A percentile compares a stretch with the other conserved stretches of the same genome.
Conservation (phyloP, 2,888 invertebrate species). For the Drosophila acutilabella region DNA sequence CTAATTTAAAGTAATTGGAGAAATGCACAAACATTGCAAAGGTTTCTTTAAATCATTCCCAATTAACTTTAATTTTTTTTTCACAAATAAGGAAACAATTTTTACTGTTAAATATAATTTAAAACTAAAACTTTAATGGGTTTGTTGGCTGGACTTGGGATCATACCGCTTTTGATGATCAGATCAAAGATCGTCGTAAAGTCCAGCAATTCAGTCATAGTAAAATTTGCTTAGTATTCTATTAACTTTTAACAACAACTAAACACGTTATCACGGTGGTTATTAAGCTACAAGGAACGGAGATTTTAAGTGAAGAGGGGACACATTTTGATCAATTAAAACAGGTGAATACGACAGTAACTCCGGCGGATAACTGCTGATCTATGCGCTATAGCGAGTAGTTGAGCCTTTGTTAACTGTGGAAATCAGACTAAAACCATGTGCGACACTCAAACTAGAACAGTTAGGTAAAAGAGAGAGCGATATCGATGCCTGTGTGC, state of each 20-base stretch:
- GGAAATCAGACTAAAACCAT: conserved; percentile 44
- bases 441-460: conserved; percentile 40
- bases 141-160: conserved; percentile 1
- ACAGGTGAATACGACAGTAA: conserved; percentile 41
- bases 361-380: conserved; percentile 56
- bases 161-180: conserved; percentile 68
- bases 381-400: conserved; percentile 41
- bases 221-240: conserved; percentile 14
- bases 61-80: too few relatives aligned
- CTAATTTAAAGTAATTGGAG: neutral
- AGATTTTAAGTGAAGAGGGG: conserved; percentile 23
- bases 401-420: conserved; percentile 35
- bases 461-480: conserved; percentile 17
- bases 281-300: conserved; percentile 27
- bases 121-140: too few relatives aligned
- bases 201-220: conserved; percentile 69
- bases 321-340: conserved; percentile 50
- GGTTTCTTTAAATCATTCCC: too few relatives aligned
- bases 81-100: neutral
- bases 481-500: conserved; percentile 35
- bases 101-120: neutral
- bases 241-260: conserved; percentile 16
- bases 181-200: conserved; percentile 78
- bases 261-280: conserved; percentile 27
- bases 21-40: too few relatives aligned